Percentiles rank a stretch among this genome's conserved stretches.
These are phyloP conservation scores for Acestrorhynchus altus DNA, from an alignment of 2,797 vertebrate genomes.

Conservation along the genomic window DNA sequence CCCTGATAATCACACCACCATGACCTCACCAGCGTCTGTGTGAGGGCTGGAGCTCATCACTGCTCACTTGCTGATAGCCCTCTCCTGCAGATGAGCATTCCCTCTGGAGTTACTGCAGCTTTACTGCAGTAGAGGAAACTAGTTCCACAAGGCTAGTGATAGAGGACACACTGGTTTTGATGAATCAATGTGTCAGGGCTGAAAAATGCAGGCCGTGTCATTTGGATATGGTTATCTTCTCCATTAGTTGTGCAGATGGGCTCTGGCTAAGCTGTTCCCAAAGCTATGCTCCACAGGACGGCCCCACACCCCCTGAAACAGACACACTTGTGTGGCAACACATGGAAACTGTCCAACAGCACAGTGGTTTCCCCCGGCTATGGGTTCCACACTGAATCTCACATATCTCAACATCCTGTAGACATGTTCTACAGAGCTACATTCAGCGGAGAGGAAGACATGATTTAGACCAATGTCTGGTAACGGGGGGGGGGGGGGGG, in stretches of 20 bases:
- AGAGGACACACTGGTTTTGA: conserved; percentile 32
- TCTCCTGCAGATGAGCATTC: conserved; percentile 25
- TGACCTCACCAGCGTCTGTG: neutral
- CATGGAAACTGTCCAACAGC: conserved; percentile 17
- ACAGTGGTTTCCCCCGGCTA: conserved; percentile 32
- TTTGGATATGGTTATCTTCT: conserved; percentile 46
- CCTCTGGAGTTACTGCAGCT: neutral
- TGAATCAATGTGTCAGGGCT: conserved; percentile 45
- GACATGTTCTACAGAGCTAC: neutral
- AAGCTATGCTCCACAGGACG: conserved; percentile 22
- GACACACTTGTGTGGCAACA: conserved; percentile 41
- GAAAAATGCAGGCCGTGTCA: conserved; percentile 33
- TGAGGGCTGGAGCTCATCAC: conserved; percentile 26
- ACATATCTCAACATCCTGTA: neutral
- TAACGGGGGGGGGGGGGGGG: neutral
- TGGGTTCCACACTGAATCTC: conserved; percentile 14
- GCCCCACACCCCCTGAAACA: conserved; percentile 6
- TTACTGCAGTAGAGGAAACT: neutral
- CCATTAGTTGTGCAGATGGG: conserved; percentile 49
- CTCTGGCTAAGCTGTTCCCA: conserved; percentile 32
- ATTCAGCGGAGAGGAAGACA: neutral
- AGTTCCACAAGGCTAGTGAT: conserved; percentile 19
- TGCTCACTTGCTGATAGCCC: conserved; percentile 27
- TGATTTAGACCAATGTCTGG: neutral
- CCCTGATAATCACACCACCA: neutral